Base-by-base conservation (phyloP, 2,888 invertebrate species). In the Andrena haemorrhoa region DNA sequence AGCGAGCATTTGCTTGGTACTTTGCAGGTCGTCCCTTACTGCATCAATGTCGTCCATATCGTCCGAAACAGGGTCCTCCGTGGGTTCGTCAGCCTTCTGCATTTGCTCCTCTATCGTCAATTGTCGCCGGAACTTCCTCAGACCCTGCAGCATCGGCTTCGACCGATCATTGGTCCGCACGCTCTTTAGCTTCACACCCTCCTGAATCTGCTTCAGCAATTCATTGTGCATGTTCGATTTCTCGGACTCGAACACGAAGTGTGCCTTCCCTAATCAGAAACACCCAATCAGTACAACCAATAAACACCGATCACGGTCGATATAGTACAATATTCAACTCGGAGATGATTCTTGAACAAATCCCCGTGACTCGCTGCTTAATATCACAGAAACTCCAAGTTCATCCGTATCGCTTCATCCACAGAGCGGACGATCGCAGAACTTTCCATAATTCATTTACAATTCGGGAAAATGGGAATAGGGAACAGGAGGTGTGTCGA, bases 1-100 rank as follows among this genome's bases (percentile, higher is more conserved):
- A 16, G 98, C 98, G 82, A 98, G 94, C 95, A 98, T 96, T 94
- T 98, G 98, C 94, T 98, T 98, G 7, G 98, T 98, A 78, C 98
- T 98, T 92, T 98, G 98, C 53, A 98, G 95, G 93, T 98, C 98
- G 92, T 98, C 98, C 88, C 98, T 95, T 23, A 98, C 96, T 92
- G 97, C 97, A 91, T 98, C 98, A 88, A 98, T 98, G 91, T 98
- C 98, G 89, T 98, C 98, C 95, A 98, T 96, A 91, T 98, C 98
- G 92, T 98, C 98, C 0, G 94, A 93, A 41, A 94, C 90, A 20
- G 95, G 96, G 89, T 97, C 97, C 1, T 92, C 93, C 8, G 93
- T 92, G 2, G 93, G 87, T 5, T 96, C 96, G 89, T 96, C 96
- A n/a, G 95, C 92, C 92, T 98, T 98, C 89, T 97, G 97, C 63